Percentiles rank a stretch among this genome's conserved stretches.
Evolutionary conservation across 2,888 invertebrate genomes (phyloP).

Genomic region (Lepetodrilus schrolli): DNA sequence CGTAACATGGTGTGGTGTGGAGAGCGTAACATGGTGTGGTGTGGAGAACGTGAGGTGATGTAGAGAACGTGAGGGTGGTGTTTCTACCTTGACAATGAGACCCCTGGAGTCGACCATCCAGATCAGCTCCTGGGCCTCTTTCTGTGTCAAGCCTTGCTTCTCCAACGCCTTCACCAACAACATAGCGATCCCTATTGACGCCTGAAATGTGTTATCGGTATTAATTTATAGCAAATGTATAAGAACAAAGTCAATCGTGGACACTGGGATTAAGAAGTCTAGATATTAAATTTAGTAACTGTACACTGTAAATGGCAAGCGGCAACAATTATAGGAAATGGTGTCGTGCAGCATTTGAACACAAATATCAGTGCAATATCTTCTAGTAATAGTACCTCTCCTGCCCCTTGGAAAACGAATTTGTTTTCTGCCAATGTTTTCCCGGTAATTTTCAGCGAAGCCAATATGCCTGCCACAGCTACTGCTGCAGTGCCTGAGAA

Average conservation of each 20-base stretch:
- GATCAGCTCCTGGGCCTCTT: slow-evolving; percentile 86
- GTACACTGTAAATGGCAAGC: background rate
- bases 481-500: slow-evolving; percentile 90
- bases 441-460: slow-evolving; percentile 88
- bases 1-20: background rate
- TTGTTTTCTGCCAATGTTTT: slow-evolving; percentile 88
- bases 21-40: no score
- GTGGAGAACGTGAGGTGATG: background rate
- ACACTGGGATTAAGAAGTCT: background rate
- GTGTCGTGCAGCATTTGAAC: background rate
- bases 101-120: slow-evolving; percentile 98
- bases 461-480: slow-evolving; percentile 93
- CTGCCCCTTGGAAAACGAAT: slow-evolving; percentile 96
- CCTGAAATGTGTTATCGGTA: slow-evolving; percentile 78
- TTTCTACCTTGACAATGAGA: slow-evolving; percentile 82
- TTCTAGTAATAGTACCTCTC: slow-evolving; percentile 82
- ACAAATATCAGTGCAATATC: background rate
- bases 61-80: background rate
- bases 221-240: background rate
- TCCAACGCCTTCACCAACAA: slow-evolving; percentile 93
- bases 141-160: slow-evolving; percentile 81
- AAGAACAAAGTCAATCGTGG: background rate
- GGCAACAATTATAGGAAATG: background rate
- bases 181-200: slow-evolving; percentile 93
- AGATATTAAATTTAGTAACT: no score